phyloP scores from a whole-genome alignment of 1,140 invertebrate genomes.

The Lepidurus apus region DNA sequence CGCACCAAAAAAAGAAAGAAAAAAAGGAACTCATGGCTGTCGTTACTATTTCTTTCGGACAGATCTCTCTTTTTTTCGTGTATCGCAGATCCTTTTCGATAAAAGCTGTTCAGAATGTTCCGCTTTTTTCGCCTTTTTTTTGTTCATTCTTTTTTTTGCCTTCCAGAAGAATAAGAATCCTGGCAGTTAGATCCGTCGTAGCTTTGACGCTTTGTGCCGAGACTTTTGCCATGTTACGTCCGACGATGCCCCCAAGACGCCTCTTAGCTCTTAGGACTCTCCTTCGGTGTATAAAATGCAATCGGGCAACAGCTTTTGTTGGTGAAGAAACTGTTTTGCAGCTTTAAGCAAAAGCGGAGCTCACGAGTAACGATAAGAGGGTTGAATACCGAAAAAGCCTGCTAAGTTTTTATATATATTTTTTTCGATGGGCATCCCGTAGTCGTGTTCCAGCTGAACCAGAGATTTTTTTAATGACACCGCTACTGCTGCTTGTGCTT shows the following conservation, averaged over 20 bases:
- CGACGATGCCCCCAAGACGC: slow-evolving; percentile 16
- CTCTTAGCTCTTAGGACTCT: neutral
- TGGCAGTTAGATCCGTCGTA: neutral
- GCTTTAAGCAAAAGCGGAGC: neutral
- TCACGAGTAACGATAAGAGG: neutral
- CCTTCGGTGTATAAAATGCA: slow-evolving; percentile 10
- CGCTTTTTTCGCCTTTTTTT: neutral
- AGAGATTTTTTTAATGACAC: too few relatives aligned
- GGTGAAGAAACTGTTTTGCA: neutral
- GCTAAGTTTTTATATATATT: too few relatives aligned
- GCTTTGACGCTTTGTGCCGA: neutral
- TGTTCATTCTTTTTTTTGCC: neutral
- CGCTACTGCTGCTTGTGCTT: too few relatives aligned
- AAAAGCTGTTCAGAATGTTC: slow-evolving; percentile 1
- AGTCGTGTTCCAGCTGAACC: too few relatives aligned
- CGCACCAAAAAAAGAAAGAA: too few relatives aligned
- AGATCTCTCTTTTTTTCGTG: too few relatives aligned
- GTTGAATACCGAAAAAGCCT: neutral
- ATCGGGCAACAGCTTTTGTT: neutral
- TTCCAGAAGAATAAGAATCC: neutral
- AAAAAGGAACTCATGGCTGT: too few relatives aligned
- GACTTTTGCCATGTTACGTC: slow-evolving; percentile 17
- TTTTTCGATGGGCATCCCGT: too few relatives aligned
- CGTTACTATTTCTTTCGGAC: too few relatives aligned
- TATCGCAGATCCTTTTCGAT: neutral